Evolutionary conservation across 2,113 vertebrate species (phyloP).

Genomic region (Alethe diademata): DNA sequence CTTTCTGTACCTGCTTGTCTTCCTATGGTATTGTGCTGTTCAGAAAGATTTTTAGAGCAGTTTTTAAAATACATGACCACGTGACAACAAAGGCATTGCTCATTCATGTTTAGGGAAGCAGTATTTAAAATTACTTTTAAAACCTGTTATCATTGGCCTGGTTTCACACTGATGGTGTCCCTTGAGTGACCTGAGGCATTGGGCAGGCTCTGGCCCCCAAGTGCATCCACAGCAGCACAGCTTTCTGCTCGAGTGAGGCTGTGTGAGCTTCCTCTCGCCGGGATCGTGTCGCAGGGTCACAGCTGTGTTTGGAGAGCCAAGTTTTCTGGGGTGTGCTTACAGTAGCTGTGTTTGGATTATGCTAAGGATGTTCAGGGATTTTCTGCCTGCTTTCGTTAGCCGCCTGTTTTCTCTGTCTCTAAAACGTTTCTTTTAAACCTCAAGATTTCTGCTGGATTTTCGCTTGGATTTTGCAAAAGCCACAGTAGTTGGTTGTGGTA

Average conservation of each 20-base stretch:
- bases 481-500: background rate
- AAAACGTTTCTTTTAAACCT: background rate
- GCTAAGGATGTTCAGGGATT: background rate
- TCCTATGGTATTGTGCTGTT: background rate
- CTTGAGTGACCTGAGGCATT: background rate
- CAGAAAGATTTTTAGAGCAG: background rate
- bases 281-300: background rate
- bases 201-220: background rate
- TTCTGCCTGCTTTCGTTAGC: background rate
- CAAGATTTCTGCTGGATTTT: background rate
- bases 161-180: background rate
- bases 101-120: background rate
- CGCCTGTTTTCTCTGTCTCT: background rate
- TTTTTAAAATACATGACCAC: background rate
- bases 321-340: background rate
- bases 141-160: background rate
- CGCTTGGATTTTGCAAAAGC: background rate
- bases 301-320: background rate
- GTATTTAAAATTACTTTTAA: background rate
- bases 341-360: background rate
- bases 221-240: background rate
- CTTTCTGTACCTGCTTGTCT: background rate
- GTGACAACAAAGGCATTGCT: background rate
- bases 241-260: background rate
- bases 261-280: background rate